A percentile compares a stretch with the other conserved stretches of the same genome.
Evolutionary conservation across 2,113 vertebrate species (phyloP).

Genomic region (Ciconia maguari): DNA sequence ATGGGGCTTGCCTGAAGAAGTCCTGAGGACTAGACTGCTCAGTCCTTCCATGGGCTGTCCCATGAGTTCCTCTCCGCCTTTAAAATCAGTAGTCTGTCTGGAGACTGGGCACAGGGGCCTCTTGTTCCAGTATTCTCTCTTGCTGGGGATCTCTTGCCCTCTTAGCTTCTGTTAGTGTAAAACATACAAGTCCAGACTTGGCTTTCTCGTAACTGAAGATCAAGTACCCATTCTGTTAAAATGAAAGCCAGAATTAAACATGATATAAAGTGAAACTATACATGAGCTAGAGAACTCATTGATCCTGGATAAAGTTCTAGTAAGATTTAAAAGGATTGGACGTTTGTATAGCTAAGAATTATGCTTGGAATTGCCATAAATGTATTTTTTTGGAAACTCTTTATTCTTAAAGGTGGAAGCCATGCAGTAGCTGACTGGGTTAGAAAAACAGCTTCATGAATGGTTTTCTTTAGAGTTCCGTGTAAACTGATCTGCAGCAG

Average conservation of each 20-base stretch:
- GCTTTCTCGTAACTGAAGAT: background rate
- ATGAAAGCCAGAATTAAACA: background rate
- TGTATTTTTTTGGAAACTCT: background rate
- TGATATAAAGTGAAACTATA: background rate
- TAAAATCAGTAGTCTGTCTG: background rate
- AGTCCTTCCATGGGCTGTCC: background rate
- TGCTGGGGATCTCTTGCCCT: background rate
- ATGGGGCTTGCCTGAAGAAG: background rate
- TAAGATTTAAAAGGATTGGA: background rate
- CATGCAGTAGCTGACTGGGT: background rate
- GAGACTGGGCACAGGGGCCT: background rate
- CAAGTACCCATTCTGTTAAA: background rate
- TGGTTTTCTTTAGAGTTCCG: background rate
- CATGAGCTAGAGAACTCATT: background rate
- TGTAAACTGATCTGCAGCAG: background rate
- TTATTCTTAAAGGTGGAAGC: background rate
- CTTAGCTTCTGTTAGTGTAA: background rate
- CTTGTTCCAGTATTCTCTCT: background rate
- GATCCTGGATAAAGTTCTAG: background rate
- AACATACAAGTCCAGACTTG: background rate
- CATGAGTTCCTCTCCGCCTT: background rate
- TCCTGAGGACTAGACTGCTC: background rate
- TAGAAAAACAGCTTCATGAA: background rate
- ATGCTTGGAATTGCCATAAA: background rate
- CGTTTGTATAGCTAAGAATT: background rate